Conservation (phyloP, 2,888 invertebrate species). For the Eupithecia abbreviata region DNA sequence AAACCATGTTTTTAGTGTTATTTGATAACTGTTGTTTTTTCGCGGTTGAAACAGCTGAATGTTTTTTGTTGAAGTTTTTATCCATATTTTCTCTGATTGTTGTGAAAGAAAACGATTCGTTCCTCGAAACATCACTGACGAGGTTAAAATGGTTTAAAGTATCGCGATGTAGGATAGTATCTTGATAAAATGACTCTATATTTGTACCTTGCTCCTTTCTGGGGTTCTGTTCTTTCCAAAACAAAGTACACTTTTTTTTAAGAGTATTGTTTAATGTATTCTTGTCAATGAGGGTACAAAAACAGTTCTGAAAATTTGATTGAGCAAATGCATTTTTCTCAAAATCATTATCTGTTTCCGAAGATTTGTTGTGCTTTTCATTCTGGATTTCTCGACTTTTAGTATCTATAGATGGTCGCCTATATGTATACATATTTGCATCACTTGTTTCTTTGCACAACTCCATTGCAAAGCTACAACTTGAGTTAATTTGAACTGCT, state of each 20-base stretch:
- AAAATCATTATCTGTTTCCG: neutral
- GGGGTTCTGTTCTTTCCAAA: neutral
- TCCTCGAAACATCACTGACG: neutral
- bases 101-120: neutral
- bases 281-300: neutral
- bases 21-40: neutral
- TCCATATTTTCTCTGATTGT: neutral
- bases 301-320: constrained; percentile 1
- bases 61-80: neutral
- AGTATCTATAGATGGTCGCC: neutral
- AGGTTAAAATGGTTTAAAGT: constrained; percentile 1
- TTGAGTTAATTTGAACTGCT: constrained; percentile 7
- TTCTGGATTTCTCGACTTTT: neutral
- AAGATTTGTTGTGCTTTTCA: neutral
- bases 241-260: neutral
- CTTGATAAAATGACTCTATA: neutral
- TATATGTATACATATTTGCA: neutral
- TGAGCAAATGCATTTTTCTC: neutral
- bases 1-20: neutral
- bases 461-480: neutral
- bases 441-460: constrained; percentile 1
- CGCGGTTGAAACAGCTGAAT: neutral
- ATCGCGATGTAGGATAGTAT: neutral
- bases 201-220: neutral
- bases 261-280: neutral